These are phyloP conservation scores for Mus musculus DNA, from an alignment of 2,113 vertebrate species.

Conservation along the genomic window DNA sequence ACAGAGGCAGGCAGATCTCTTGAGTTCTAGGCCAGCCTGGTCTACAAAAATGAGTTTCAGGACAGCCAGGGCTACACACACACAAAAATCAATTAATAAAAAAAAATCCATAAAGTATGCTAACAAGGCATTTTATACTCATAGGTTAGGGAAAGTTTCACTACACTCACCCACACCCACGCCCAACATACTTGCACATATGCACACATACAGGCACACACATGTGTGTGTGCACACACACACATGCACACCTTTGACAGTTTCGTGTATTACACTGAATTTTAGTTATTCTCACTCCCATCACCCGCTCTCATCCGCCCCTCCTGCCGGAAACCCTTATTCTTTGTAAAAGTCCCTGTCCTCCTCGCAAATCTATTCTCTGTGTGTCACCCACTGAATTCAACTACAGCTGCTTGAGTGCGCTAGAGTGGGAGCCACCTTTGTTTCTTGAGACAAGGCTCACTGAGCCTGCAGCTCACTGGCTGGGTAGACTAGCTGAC, in stretches of 20 bases:
- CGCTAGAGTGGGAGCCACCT: neutral
- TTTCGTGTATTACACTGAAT: neutral
- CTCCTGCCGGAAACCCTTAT: neutral
- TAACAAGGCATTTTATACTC: neutral
- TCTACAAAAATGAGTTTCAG: neutral
- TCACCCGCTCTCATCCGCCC: neutral
- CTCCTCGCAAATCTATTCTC: neutral
- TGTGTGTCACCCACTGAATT: neutral
- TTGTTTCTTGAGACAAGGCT: neutral
- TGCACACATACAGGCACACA: neutral
- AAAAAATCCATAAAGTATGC: neutral
- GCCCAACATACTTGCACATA: neutral
- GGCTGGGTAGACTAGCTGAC: neutral
- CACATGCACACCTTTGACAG: neutral
- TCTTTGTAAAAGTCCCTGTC: neutral
- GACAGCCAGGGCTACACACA: neutral
- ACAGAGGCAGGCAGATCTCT: neutral
- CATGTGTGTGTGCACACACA: too few species aligned
- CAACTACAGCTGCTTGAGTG: neutral
- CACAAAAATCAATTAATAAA: neutral
- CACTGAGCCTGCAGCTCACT: neutral
- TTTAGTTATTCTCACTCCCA: neutral
- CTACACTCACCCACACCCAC: neutral
- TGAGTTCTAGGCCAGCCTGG: neutral
- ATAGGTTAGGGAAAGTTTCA: neutral